Evolutionary conservation across 2,888 invertebrate species (phyloP).

Genomic region (Phasia obesa): DNA sequence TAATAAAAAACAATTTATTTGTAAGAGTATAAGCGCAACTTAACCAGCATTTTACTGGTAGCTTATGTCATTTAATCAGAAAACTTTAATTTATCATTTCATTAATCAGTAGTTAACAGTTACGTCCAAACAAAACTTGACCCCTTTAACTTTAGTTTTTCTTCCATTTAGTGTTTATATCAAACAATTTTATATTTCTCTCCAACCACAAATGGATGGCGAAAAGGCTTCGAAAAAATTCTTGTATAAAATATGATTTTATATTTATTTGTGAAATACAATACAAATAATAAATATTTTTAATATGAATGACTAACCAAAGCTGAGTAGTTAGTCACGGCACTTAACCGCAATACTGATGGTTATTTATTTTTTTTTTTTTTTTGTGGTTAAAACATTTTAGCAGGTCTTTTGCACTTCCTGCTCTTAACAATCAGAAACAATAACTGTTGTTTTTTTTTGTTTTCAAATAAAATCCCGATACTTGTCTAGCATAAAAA

Average conservation of each 20-base stretch:
- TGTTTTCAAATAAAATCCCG: slow-evolving; percentile 20
- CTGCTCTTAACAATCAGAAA: neutral
- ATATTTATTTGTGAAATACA: slow-evolving; percentile 12
- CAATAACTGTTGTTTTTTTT: neutral
- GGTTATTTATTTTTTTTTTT: too few relatives aligned
- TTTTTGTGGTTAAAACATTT: slow-evolving; percentile 46
- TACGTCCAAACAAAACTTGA: too few relatives aligned
- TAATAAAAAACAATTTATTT: too few relatives aligned
- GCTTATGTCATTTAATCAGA: too few relatives aligned
- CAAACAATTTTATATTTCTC: too few relatives aligned
- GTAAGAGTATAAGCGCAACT: too few relatives aligned
- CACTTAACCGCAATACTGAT: slow-evolving; percentile 61
- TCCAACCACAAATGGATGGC: too few relatives aligned
- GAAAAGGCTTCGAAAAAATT: neutral
- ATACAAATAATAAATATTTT: slow-evolving; percentile 31
- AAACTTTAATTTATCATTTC: too few relatives aligned
- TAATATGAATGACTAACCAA: slow-evolving; percentile 18
- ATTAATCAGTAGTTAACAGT: too few relatives aligned
- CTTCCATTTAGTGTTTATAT: too few relatives aligned
- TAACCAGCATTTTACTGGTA: too few relatives aligned
- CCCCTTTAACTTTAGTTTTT: too few relatives aligned
- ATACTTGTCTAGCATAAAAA: slow-evolving; percentile 8
- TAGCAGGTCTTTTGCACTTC: slow-evolving; percentile 17
- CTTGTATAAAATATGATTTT: slow-evolving; percentile 22
- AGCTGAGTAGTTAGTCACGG: slow-evolving; percentile 40